Evolutionary conservation across 1,140 invertebrate species (phyloP).

Genomic region (Heterodera carotae): DNA sequence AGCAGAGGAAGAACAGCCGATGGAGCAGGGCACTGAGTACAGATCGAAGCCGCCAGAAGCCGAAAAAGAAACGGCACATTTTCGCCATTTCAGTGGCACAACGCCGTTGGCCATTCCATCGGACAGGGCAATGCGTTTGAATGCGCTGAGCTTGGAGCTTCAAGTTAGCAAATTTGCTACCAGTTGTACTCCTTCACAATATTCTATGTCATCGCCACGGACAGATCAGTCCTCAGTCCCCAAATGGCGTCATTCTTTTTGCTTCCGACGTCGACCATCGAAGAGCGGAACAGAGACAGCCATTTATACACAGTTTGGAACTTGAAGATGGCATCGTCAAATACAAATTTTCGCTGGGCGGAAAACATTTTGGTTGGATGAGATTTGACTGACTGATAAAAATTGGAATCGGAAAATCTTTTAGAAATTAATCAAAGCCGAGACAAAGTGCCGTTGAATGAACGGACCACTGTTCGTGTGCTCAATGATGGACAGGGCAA

Average conservation of each 20-base stretch:
- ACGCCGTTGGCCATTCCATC: constrained; percentile 7
- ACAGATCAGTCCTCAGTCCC: constrained; percentile 18
- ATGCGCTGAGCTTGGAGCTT: constrained; percentile 23
- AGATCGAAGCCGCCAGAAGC: not conserved
- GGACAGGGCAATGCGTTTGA: constrained; percentile 4
- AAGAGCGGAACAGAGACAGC: not conserved
- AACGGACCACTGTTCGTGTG: constrained; percentile 12
- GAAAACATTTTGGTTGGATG: constrained; percentile 19
- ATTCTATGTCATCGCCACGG: too few relatives aligned
- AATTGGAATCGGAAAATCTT: not conserved
- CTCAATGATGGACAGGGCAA: constrained; percentile 18
- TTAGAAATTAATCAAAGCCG: constrained; percentile 1
- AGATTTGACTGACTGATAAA: not conserved
- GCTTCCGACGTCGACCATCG: not conserved
- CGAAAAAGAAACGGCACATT: not conserved
- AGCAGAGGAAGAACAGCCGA: not conserved
- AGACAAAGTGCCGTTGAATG: constrained; percentile 1
- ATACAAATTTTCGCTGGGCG: constrained; percentile 16
- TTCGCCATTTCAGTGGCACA: constrained; percentile 15
- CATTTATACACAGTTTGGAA: constrained; percentile 20
- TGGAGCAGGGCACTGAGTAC: not conserved
- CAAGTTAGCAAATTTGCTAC: constrained; percentile 20
- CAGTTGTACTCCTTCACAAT: not conserved
- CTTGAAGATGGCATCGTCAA: constrained; percentile 10
- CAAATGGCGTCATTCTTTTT: constrained; percentile 9